These are phyloP conservation scores for Agrotis puta DNA, from an alignment of 2,888 invertebrate genomes.

Conservation along the genomic window DNA sequence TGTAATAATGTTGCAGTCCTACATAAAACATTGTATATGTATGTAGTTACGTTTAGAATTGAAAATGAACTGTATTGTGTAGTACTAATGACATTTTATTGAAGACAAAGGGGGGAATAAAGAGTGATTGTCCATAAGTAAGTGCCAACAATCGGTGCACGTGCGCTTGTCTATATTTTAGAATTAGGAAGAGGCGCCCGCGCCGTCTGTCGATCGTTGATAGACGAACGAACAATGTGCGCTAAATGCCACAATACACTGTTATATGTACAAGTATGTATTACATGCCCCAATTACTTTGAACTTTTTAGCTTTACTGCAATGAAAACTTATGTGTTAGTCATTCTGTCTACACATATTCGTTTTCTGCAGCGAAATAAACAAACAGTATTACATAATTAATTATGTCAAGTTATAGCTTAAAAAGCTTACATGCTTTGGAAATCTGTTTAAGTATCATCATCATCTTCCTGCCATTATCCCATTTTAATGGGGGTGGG, in stretches of 20 bases:
- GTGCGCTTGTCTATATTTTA: conserved; percentile 74
- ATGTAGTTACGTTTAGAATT: too few relatives aligned
- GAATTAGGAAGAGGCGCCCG: conserved; percentile 70
- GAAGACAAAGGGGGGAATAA: conserved; percentile 63
- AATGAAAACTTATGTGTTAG: too few relatives aligned
- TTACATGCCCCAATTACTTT: background rate
- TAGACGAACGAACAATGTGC: conserved; percentile 61
- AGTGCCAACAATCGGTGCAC: conserved; percentile 62
- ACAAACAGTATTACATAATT: too few relatives aligned
- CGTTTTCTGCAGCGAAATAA: too few relatives aligned
- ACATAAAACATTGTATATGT: conserved; percentile 1
- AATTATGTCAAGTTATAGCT: too few relatives aligned
- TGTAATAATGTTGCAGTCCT: conserved; percentile 28
- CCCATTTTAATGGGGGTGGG: too few relatives aligned
- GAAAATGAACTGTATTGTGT: too few relatives aligned
- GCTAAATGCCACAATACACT: conserved; percentile 57
- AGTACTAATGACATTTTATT: conserved; percentile 20
- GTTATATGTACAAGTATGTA: conserved; percentile 16
- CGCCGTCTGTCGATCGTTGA: conserved; percentile 69
- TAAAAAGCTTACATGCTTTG: too few relatives aligned
- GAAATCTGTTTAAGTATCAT: too few relatives aligned
- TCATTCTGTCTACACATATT: too few relatives aligned
- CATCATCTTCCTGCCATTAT: too few relatives aligned
- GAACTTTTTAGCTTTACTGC: background rate
- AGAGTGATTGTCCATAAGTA: conserved; percentile 62